Base-by-base conservation (phyloP, 2,113 vertebrate species). In the Romanogobio albipinnatus region DNA sequence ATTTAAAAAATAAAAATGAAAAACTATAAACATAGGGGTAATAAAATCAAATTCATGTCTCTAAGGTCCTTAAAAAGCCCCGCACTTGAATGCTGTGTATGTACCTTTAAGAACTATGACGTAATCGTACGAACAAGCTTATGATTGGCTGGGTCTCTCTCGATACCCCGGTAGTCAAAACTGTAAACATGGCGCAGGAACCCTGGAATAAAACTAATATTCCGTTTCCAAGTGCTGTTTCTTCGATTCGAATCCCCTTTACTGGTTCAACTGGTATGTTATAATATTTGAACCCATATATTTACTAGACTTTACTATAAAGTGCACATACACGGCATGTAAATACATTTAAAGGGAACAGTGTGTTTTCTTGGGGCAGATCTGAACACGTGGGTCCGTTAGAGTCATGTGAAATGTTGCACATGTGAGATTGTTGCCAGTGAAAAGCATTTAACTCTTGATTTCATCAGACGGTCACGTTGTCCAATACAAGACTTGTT, bases 121-220 rank as follows among this genome's bases (percentile, higher is more conserved):
- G 75, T 66, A n/a, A 39, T 29, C 33, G 1, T n/a, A 26, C 6
- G 24, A 43, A 11, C 45, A 56, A 17, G 19, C 61, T 17, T 51
- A 26, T 84, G 29, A 84, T 84, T 84, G 83, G 83, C 49, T 84
- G 75, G 9, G 26, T 68, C 1, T 19, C 5, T 26, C 10, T 22
- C 22, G 1, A 51, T 1, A 15, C 14, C 51, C 9, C 39, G 39
- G 3, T 56, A 3, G 19, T 61, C 74, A n/a, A n/a, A n/a, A 1
- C 45, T 5, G 10, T 17, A 73, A 92, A 81, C 75, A 91, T 92
- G 90, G 90, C 88, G 74, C 73, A 73, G 9, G 92, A 88, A n/a
- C 80, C 26, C 10, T 93, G 92, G 91, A 93, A 93, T 84, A 90
- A 80, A 83, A 33, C 88, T 15, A 29, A 88, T n/a, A 81, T 93